Percentiles rank a stretch among this genome's conserved stretches.
Evolutionary conservation across 2,888 invertebrate genomes (phyloP).

Genomic region (Leptopilina myrica): DNA sequence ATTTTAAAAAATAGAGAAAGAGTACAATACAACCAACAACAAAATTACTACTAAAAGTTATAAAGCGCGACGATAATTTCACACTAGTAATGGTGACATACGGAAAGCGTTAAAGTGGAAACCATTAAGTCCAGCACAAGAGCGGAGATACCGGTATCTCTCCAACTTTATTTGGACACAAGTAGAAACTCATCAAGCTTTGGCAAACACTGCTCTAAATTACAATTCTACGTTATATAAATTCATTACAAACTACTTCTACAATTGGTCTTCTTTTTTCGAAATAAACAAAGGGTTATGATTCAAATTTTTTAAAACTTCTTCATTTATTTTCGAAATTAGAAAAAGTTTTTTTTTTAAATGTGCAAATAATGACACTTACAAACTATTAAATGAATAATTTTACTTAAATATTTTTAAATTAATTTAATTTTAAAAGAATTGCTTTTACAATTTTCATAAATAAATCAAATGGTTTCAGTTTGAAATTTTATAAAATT

Average conservation of each 20-base stretch:
- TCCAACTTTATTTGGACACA: slow-evolving; percentile 39
- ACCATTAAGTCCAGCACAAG: slow-evolving; percentile 58
- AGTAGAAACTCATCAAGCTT: slow-evolving; percentile 15
- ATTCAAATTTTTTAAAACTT: too few species aligned
- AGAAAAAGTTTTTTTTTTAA: too few species aligned
- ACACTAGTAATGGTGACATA: slow-evolving; percentile 48
- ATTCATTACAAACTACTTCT: background rate
- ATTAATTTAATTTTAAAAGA: too few species aligned
- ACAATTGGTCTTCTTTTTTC: too few species aligned
- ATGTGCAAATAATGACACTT: too few species aligned
- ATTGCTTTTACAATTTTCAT: too few species aligned
- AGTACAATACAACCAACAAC: background rate
- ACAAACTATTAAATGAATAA: too few species aligned
- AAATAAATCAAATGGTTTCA: too few species aligned
- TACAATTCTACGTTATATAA: background rate
- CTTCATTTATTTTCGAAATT: too few species aligned
- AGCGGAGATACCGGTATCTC: slow-evolving; percentile 43
- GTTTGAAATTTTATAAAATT: too few species aligned
- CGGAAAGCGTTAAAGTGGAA: slow-evolving; percentile 61
- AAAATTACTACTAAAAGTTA: slow-evolving; percentile 17
- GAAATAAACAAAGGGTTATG: too few species aligned
- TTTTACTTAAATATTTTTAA: too few species aligned
- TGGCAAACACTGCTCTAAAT: background rate
- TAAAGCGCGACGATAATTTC: slow-evolving; percentile 28
- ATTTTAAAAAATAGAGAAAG: background rate